Percentiles rank a stretch among this genome's conserved stretches.
phyloP scores from a whole-genome alignment of 37 sponge, comb jelly and placozoan genomes.

The Halichondria panicea region DNA sequence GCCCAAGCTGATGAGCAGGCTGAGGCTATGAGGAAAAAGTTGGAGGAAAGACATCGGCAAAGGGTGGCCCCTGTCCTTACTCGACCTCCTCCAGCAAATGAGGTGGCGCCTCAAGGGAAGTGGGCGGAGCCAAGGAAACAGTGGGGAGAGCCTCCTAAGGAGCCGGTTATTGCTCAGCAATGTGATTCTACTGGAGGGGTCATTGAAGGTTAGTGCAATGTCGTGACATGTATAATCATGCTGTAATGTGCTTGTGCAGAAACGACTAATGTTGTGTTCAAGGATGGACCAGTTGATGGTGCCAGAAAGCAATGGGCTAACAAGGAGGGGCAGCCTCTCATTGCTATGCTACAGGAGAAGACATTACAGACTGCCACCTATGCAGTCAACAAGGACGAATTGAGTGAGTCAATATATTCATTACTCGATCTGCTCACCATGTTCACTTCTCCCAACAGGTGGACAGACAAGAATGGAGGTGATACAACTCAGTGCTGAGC shows the following conservation, averaged over 20 bases:
- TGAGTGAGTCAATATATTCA: too few relatives aligned
- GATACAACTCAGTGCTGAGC: not conserved
- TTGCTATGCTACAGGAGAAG: constrained; percentile 28
- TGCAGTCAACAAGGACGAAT: not conserved
- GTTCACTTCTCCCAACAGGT: not conserved
- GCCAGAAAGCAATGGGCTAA: constrained; percentile 20
- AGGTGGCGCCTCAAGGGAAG: not conserved
- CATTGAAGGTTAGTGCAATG: constrained; percentile 43
- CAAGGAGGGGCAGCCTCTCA: constrained; percentile 4
- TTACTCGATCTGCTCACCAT: too few relatives aligned
- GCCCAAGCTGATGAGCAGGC: constrained; percentile 85
- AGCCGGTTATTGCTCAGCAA: constrained; percentile 21
- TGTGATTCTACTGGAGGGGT: constrained; percentile 41
- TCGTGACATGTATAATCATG: not conserved
- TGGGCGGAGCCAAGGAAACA: constrained; percentile 32
- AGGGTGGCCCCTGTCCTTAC: not conserved
- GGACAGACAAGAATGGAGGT: not conserved
- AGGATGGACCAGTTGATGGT: not conserved
- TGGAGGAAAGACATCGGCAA: constrained; percentile 52
- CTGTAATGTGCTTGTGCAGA: constrained; percentile 25
- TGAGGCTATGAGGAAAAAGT: constrained; percentile 57
- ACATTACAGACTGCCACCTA: constrained; percentile 27
- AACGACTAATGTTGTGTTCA: constrained; percentile 21
- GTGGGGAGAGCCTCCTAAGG: constrained; percentile 59
- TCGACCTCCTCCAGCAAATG: not conserved